Conservation (phyloP, 1,140 invertebrate species). For the Drosophila ercepeae region DNA sequence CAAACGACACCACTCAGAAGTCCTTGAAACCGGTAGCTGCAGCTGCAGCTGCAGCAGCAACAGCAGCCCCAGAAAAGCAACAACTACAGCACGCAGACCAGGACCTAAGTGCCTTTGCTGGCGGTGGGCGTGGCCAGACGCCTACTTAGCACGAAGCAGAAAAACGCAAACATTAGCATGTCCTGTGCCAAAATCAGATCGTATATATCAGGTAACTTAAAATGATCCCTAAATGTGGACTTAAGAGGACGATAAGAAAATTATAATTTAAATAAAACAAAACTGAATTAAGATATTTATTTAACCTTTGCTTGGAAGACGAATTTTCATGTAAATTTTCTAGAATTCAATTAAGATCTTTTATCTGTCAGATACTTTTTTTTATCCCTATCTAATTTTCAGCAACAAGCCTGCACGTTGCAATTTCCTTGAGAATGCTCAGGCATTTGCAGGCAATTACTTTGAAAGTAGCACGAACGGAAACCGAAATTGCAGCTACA, state of each 20-base stretch:
- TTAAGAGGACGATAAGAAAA: not conserved
- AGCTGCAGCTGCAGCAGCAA: not conserved
- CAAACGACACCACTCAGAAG: slow-evolving; percentile 40
- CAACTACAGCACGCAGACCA: slow-evolving; percentile 22
- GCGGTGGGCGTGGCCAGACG: slow-evolving; percentile 30
- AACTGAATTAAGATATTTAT: not conserved
- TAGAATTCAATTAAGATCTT: not conserved
- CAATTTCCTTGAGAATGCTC: not conserved
- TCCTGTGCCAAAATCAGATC: not conserved
- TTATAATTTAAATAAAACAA: slow-evolving; percentile 15
- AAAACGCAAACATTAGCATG: slow-evolving; percentile 17
- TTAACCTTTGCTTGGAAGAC: too few relatives aligned
- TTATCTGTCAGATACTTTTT: not conserved
- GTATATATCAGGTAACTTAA: slow-evolving; percentile 2
- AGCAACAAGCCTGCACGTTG: not conserved
- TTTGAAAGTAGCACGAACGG: slow-evolving; percentile 6
- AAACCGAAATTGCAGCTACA: slow-evolving; percentile 22
- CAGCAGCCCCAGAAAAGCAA: slow-evolving; percentile 9
- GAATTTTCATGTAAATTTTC: too few relatives aligned
- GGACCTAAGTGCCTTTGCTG: slow-evolving; percentile 24
- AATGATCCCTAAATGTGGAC: slow-evolving; percentile 15
- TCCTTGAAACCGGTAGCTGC: slow-evolving; percentile 53
- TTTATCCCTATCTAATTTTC: not conserved
- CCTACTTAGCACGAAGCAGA: slow-evolving; percentile 30
- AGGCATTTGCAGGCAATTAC: slow-evolving; percentile 11